Base-by-base conservation (phyloP, 2,888 invertebrate species). In the Lasius fuliginosus region DNA sequence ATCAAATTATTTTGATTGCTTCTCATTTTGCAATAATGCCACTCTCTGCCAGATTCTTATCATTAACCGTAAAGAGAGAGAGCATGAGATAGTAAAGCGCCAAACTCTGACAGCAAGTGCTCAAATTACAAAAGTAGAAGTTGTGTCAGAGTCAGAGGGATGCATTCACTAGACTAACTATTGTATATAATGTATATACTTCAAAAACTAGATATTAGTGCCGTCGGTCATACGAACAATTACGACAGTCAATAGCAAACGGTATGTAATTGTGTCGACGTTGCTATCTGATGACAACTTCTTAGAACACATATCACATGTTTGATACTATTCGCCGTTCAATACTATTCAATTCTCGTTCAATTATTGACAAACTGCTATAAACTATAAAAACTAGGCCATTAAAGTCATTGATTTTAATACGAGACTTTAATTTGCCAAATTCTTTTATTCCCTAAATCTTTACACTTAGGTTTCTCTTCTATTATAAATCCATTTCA, bases 211-310 rank as follows among this genome's bases (percentile, higher is more conserved):
- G 56, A 62, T 46, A 33, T 62, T 46, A 62, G 3, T 12, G 42
- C 1, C 65, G 23, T 18, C 65, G 12, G 23, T 46, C 74, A 40
- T 46, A 40, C 46, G 30, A 23, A 62, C 62, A 74, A 74, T 62
- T 75, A 75, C 23, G n/a, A 9, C 9, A 62, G 5, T 33, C 46
- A 46, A 75, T 15, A 33, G n/a, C 49, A 49, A 18, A 5, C 27
- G 68, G 36, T 58, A 58, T 6, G 8, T 36, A 73, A 73, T 73
- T 73, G 56, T 73, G 71, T 73, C 60, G 74, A 33, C 23, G 23
- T 46, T 62, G 23, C 5, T 75, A 23, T 49, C 23, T 46, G 33
- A 75, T 46, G 30, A 12, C 15, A 46, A 46, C 33, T 46, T 62
- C 62, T 62, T 15, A 30, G 30, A 30, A 62, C 11, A 58, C 62